Evolutionary conservation across 2,113 vertebrate genomes (phyloP).

Genomic region (Psilopogon haemacephalus): DNA sequence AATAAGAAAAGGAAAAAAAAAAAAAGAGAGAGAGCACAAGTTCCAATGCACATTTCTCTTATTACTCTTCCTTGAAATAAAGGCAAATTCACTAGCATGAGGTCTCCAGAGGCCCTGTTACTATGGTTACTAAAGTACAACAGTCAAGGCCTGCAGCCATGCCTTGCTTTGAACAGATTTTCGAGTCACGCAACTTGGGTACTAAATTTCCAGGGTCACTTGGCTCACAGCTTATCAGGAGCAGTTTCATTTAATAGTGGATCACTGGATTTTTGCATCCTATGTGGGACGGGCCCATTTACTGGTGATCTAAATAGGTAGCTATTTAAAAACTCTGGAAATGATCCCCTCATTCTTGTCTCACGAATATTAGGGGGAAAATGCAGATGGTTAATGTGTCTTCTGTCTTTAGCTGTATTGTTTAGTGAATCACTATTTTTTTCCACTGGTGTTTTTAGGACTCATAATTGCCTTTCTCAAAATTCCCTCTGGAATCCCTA

Average conservation of each 20-base stretch:
- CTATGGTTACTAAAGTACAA: constrained; percentile 76
- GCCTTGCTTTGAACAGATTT: constrained; percentile 73
- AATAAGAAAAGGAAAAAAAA: constrained; percentile 14
- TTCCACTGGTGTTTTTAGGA: constrained; percentile 24
- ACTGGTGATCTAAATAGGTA: constrained; percentile 44
- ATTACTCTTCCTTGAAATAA: constrained; percentile 73
- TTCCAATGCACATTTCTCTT: constrained; percentile 72
- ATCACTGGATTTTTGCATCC: constrained; percentile 22
- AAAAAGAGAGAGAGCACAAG: constrained; percentile 24
- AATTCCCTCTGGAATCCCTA: constrained; percentile 2
- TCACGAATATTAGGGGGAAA: constrained; percentile 23
- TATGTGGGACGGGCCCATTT: constrained; percentile 32
- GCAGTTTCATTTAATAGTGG: constrained; percentile 67
- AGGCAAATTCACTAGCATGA: constrained; percentile 70
- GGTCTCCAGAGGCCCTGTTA: constrained; percentile 73
- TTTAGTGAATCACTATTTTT: constrained; percentile 40
- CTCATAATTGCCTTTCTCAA: background rate
- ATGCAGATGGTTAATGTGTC: background rate
- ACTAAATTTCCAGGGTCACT: constrained; percentile 78
- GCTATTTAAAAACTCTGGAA: constrained; percentile 70
- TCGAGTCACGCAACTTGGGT: constrained; percentile 85
- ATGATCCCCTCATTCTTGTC: constrained; percentile 21
- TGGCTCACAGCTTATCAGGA: constrained; percentile 73
- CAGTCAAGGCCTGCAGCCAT: constrained; percentile 70
- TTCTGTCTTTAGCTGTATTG: constrained; percentile 36